These are phyloP conservation scores for Salminus brasiliensis DNA, from an alignment of 2,113 vertebrate genomes.

Conservation along the genomic window DNA sequence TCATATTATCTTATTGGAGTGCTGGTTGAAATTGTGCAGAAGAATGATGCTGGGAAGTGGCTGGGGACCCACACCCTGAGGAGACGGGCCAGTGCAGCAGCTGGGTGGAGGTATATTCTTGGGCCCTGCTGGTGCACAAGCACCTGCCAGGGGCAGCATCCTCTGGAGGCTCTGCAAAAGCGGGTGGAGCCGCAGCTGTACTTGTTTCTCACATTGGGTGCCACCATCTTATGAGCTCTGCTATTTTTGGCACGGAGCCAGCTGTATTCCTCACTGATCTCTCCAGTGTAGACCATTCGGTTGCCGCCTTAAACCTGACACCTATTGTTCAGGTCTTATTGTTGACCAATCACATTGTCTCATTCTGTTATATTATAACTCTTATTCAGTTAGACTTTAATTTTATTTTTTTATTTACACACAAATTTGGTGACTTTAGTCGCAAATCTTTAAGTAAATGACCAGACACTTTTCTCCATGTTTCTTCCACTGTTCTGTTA, in stretches of 20 bases:
- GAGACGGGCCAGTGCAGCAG: conserved; percentile 44
- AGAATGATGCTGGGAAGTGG: conserved; percentile 57
- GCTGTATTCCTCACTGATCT: conserved; percentile 8
- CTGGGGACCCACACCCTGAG: conserved; percentile 51
- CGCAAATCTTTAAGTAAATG: too few species aligned
- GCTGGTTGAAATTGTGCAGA: conserved; percentile 41
- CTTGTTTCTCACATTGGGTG: conserved; percentile 67
- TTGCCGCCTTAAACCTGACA: background rate
- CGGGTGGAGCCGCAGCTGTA: conserved; percentile 59
- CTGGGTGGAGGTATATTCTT: conserved; percentile 49
- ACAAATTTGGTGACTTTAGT: too few species aligned
- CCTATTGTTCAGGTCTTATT: background rate
- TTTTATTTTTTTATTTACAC: too few species aligned
- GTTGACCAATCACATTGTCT: too few species aligned
- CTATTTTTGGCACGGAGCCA: conserved; percentile 65
- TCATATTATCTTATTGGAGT: conserved; percentile 57
- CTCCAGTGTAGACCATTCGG: background rate
- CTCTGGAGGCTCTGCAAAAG: conserved; percentile 34
- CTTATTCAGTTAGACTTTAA: too few species aligned
- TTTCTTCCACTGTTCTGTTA: too few species aligned
- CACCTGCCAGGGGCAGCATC: conserved; percentile 42
- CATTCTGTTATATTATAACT: too few species aligned
- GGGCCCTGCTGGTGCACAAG: conserved; percentile 47
- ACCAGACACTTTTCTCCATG: too few species aligned
- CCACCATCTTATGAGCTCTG: conserved; percentile 50